Evolutionary conservation across 2,888 invertebrate genomes (phyloP).

Genomic region (Ormia ochracea): DNA sequence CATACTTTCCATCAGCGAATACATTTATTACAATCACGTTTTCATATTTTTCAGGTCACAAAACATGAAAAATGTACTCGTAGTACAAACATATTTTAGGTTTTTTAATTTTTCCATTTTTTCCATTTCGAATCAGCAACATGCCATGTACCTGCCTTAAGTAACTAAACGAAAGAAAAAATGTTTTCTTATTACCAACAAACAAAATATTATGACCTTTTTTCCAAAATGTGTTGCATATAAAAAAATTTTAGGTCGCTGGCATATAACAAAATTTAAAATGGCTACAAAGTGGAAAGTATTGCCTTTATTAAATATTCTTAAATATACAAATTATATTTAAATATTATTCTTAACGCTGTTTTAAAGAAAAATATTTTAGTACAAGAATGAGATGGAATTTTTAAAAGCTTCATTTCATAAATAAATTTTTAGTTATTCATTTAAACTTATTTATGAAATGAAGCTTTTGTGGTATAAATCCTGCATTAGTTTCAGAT

Average conservation of each 20-base stretch:
- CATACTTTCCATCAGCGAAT: background rate
- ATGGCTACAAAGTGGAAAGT: no score
- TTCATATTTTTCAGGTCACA: slow-evolving; percentile 55
- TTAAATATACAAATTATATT: no score
- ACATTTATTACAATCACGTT: slow-evolving; percentile 48
- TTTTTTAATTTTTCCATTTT: background rate
- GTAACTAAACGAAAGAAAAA: background rate
- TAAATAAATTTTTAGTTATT: no score
- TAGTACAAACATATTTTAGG: slow-evolving; percentile 2
- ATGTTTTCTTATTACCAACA: background rate
- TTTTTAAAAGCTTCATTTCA: no score
- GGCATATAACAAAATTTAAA: background rate
- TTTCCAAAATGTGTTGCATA: slow-evolving; percentile 3
- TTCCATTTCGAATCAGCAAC: slow-evolving; percentile 17
- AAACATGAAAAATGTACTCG: slow-evolving; percentile 21
- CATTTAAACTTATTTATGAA: no score
- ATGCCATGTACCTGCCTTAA: background rate
- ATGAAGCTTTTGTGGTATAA: no score
- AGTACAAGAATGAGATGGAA: no score
- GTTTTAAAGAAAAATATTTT: no score
- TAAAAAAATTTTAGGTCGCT: background rate
- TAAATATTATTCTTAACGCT: no score
- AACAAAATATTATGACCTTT: slow-evolving; percentile 38
- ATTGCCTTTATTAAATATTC: no score
- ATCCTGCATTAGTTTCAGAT: no score